Conservation (phyloP, 2,888 invertebrate genomes). For the Fabriciana adippe region DNA sequence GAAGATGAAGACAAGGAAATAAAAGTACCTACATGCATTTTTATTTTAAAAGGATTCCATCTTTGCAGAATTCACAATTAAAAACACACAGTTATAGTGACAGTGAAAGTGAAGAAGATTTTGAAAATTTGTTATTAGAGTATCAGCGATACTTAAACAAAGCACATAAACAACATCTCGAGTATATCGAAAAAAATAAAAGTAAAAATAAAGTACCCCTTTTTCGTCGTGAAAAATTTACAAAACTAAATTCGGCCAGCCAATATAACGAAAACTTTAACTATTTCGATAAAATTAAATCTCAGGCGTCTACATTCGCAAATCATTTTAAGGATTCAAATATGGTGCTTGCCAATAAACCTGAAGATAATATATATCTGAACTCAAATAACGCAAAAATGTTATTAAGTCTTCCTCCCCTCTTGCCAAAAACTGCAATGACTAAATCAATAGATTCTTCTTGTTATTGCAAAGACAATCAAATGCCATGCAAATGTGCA, state of each 20-base stretch:
- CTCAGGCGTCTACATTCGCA: constrained; percentile 7
- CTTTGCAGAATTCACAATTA: constrained; percentile 58
- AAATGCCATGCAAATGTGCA: constrained; percentile 59
- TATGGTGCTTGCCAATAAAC: constrained; percentile 48
- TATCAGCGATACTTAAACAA: constrained; percentile 72
- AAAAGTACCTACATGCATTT: too few species aligned
- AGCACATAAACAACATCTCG: constrained; percentile 65
- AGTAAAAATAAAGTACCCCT: constrained; percentile 69
- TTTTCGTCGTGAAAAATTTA: constrained; percentile 58
- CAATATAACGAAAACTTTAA: constrained; percentile 47
- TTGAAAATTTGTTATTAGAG: constrained; percentile 67
- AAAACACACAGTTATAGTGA: constrained; percentile 54
- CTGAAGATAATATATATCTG: background rate
- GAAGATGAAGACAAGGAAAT: too few species aligned
- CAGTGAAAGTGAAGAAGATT: constrained; percentile 67
- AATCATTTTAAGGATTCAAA: constrained; percentile 17
- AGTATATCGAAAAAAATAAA: constrained; percentile 61
- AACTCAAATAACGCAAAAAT: constrained; percentile 9
- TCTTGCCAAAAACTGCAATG: constrained; percentile 40
- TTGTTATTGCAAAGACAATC: constrained; percentile 61
- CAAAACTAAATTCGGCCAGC: constrained; percentile 51
- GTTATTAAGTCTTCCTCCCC: constrained; percentile 6
- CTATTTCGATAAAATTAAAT: constrained; percentile 27
- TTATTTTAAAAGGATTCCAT: too few species aligned
- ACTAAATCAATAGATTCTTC: constrained; percentile 50